Evolutionary conservation across 2,888 invertebrate genomes (phyloP), one percentile per base, ranked within the genome.

Genomic region (Artemia sp.): DNA sequence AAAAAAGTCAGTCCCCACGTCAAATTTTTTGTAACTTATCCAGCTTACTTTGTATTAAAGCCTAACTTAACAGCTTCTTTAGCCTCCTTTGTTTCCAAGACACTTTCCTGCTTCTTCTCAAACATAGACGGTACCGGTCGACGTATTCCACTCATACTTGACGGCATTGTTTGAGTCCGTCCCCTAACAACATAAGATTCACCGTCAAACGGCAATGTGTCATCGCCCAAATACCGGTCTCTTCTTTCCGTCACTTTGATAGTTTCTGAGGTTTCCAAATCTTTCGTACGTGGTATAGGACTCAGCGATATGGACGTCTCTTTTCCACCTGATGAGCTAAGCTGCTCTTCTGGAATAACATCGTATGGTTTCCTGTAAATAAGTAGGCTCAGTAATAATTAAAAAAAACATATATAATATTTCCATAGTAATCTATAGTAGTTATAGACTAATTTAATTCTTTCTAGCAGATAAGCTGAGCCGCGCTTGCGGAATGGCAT

Each of bases 261-360:
- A 58, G 64, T 11, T 8, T 19, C 14, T 10, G 64, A 19, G 64
- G 64, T 58, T 58, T 58, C 64, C 14, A 58, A 9, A 38, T 38
- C 38, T 38, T 38, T 38, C 64, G 64, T 19, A 9, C 12, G 64
- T n/a, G 64, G 64, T n/a, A 19, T 58, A 24, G 14, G 51, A 12
- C 12, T 12, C 12, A 68, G 51, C 5, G 51, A n/a, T 12, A n/a
- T 14, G 6, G 51, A 51, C 11, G 51, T 12, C 24, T 71, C 71
- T 71, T 71, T 71, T n/a, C 71, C 67, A 8, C 51, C n/a, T 14
- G 68, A 68, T 10, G 68, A 52, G 24, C 68, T 68, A 19, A 68
- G 53, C 24, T 68, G 68, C 51, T 71, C 71, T 50, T 71, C 71
- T 11, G 69, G 71, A 53, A 71, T 71, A 67, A 67, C 69, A 14